Percentiles rank a stretch among this genome's conserved stretches.
phyloP scores from a whole-genome alignment of 2,113 vertebrate genomes.

The Monarcha castaneiventris region DNA sequence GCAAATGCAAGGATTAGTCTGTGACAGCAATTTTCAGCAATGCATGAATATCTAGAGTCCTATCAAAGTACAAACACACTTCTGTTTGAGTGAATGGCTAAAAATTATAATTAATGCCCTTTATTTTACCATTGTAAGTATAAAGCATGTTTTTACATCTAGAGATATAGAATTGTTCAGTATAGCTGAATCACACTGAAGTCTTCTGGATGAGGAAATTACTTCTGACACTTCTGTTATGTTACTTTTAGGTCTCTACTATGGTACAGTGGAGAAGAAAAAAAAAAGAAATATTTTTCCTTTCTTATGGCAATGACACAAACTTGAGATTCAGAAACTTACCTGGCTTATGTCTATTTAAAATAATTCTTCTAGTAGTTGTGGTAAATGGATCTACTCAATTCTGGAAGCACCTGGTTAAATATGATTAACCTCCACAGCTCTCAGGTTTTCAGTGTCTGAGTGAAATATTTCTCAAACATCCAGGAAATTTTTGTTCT shows the following conservation, averaged over 20 bases:
- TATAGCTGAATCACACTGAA: not conserved
- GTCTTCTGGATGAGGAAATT: not conserved
- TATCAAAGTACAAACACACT: not conserved
- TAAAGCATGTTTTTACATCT: not conserved
- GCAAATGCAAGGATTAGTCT: not conserved
- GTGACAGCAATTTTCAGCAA: not conserved
- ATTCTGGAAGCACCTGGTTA: not conserved
- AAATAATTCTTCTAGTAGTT: not conserved
- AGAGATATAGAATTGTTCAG: not conserved
- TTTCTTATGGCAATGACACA: not conserved
- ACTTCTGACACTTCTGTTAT: not conserved
- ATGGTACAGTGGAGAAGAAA: too few species aligned
- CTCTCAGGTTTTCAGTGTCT: not conserved
- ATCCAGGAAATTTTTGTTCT: not conserved
- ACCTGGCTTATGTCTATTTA: not conserved
- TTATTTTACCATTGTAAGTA: not conserved
- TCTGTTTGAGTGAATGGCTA: not conserved
- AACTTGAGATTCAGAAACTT: not conserved
- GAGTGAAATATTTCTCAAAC: not conserved
- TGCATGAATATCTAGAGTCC: not conserved
- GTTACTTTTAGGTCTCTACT: not conserved
- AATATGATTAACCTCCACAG: not conserved
- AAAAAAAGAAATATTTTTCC: not conserved
- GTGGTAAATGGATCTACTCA: not conserved
- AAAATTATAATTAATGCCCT: not conserved